These are phyloP conservation scores for Parapristionchus giblindavisi DNA, from an alignment of 2,888 invertebrate genomes.

Conservation along the genomic window DNA sequence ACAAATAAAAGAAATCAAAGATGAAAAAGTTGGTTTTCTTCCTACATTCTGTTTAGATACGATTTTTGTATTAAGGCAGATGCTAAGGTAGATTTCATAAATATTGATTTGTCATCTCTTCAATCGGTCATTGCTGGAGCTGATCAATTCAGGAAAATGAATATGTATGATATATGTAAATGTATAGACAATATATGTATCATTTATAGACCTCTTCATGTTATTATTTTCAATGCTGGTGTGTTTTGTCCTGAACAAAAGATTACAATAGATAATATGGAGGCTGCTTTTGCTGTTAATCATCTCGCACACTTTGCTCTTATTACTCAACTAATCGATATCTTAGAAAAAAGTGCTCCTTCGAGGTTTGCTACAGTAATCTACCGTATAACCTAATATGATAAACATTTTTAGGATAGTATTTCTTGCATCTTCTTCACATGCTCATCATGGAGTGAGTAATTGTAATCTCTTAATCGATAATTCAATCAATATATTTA, in stretches of 20 bases:
- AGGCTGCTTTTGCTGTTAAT: constrained; percentile 25
- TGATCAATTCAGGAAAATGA: constrained; percentile 10
- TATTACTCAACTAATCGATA: neutral
- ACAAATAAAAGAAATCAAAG: constrained; percentile 13
- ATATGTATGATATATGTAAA: neutral
- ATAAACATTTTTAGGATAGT: neutral
- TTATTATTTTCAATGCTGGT: constrained; percentile 26
- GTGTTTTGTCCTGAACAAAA: constrained; percentile 17
- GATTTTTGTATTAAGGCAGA: neutral
- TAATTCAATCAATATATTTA: neutral
- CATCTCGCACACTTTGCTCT: constrained; percentile 22
- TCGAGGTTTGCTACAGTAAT: constrained; percentile 5
- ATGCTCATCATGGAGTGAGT: constrained; percentile 19
- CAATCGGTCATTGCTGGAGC: neutral
- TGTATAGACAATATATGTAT: neutral
- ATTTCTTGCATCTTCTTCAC: constrained; percentile 4
- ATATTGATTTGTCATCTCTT: constrained; percentile 21
- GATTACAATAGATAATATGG: constrained; percentile 23
- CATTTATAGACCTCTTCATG: constrained; percentile 11
- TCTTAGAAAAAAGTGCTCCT: constrained; percentile 22
- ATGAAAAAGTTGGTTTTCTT: neutral
- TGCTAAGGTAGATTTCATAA: constrained; percentile 20
- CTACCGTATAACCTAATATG: neutral
- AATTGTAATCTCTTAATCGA: neutral
- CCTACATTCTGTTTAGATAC: neutral